phyloP scores from a whole-genome alignment of 2,888 invertebrate genomes.

The Phymatocera aterrima region DNA sequence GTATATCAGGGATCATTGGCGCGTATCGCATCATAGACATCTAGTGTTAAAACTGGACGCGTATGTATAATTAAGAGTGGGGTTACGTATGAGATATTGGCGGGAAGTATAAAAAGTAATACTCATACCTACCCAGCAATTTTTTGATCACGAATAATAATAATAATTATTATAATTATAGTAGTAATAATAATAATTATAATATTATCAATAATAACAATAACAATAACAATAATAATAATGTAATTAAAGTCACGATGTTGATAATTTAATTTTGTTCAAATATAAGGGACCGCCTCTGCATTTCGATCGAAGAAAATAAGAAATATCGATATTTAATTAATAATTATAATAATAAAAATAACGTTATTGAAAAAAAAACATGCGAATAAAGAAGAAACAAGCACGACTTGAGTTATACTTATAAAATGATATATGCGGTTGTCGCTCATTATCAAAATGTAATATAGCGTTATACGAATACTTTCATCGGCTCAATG shows the following conservation, averaged over 20 bases:
- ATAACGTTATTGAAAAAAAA: background rate
- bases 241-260: background rate
- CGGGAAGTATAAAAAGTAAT: background rate
- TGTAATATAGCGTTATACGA: conserved; percentile 27
- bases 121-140: background rate
- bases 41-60: too few species aligned
- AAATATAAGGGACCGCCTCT: conserved; percentile 11
- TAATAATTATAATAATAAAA: background rate
- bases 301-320: conserved; percentile 5
- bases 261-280: background rate
- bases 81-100: background rate
- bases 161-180: too few species aligned
- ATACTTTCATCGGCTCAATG: conserved; percentile 54
- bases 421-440: background rate
- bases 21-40: background rate
- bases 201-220: too few species aligned
- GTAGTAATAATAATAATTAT: too few species aligned
- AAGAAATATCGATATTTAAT: conserved; percentile 7
- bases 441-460: background rate
- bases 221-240: too few species aligned
- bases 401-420: background rate
- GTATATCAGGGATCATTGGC: conserved; percentile 24
- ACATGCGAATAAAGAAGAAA: background rate
- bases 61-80: background rate
- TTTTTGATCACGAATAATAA: background rate